Conservation (phyloP, 2,797 vertebrate species). For the Valencia hispanica region DNA sequence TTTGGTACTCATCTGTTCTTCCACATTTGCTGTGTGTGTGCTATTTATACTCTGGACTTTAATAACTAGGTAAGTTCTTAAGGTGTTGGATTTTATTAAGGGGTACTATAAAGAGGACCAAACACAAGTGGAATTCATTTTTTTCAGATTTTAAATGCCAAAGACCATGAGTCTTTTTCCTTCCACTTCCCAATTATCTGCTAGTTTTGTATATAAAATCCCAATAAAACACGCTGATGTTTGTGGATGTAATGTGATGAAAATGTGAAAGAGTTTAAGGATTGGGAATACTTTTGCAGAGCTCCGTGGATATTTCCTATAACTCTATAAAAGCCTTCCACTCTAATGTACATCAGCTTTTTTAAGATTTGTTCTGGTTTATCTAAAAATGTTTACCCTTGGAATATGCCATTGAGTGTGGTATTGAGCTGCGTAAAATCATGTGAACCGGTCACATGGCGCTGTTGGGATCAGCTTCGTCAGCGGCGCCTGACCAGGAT, state of each 20-base stretch:
- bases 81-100: not conserved
- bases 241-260: not conserved
- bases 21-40: not conserved
- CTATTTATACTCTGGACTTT: not conserved
- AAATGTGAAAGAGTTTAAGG: not conserved
- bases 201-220: not conserved
- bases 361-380: conserved; percentile 45
- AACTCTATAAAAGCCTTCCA: not conserved
- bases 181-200: not conserved
- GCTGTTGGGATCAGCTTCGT: conserved; percentile 53
- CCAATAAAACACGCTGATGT: not conserved
- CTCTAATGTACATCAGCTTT: conserved; percentile 4
- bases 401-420: conserved; percentile 18
- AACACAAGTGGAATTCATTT: not conserved
- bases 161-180: not conserved
- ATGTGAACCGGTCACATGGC: conserved; percentile 66
- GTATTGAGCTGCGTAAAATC: conserved; percentile 32
- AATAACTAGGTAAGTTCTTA: not conserved
- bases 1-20: not conserved
- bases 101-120: not conserved
- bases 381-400: conserved; percentile 17
- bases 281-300: not conserved
- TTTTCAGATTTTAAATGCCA: conserved; percentile 1
- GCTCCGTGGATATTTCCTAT: not conserved
- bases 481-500: conserved; percentile 72